Percentiles rank a stretch among this genome's conserved stretches.
These are phyloP conservation scores for Ivindomyrus marchei DNA, from an alignment of 2,113 vertebrate species.

Conservation along the genomic window DNA sequence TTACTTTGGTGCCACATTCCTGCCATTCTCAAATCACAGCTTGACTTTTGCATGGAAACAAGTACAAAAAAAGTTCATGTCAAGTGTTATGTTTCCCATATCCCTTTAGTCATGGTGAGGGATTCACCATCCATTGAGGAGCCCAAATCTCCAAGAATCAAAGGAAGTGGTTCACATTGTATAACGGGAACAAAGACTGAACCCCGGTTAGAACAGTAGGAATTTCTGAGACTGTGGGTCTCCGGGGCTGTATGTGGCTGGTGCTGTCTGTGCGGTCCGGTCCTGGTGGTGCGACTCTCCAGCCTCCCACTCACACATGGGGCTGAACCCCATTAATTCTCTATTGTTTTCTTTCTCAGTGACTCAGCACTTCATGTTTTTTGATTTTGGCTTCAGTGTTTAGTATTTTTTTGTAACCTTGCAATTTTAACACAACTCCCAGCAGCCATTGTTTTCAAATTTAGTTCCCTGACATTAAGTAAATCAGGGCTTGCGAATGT, in stretches of 20 bases:
- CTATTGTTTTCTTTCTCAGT: background rate
- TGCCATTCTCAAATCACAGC: background rate
- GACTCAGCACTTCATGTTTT: background rate
- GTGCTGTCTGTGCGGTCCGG: background rate
- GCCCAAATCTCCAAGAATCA: background rate
- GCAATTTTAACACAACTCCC: background rate
- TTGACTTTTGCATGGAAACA: background rate
- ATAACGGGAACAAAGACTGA: background rate
- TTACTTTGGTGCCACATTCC: background rate
- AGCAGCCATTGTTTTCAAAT: constrained; percentile 7
- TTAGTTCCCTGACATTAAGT: constrained; percentile 8
- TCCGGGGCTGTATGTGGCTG: background rate
- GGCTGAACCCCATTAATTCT: background rate
- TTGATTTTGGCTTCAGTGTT: background rate
- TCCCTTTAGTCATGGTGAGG: background rate
- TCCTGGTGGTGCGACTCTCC: background rate
- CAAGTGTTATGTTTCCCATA: background rate
- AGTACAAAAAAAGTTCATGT: background rate
- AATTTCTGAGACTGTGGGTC: background rate
- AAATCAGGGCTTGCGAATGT: background rate
- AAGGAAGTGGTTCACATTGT: background rate
- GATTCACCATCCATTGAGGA: background rate
- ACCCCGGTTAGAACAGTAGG: background rate
- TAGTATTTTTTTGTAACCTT: background rate
- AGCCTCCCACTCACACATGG: background rate